Conservation (phyloP, 2,797 vertebrate genomes). For the Falco columbarius region DNA sequence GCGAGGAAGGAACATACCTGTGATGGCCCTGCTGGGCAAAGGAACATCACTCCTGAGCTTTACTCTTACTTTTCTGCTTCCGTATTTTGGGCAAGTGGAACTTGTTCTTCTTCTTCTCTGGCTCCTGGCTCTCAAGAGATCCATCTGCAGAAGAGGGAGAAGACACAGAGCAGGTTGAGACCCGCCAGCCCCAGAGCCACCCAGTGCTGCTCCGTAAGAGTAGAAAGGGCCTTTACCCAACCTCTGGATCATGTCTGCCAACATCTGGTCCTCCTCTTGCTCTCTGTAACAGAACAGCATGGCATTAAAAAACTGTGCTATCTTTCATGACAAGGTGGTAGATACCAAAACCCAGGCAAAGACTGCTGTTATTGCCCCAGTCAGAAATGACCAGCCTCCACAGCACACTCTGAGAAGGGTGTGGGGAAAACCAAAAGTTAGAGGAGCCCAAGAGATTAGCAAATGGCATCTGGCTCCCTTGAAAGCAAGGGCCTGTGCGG, state of each 20-base stretch:
- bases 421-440: background rate
- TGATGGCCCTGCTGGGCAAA: background rate
- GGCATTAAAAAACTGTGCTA: background rate
- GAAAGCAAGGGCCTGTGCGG: background rate
- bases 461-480: background rate
- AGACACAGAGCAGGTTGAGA: background rate
- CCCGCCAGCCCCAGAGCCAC: background rate
- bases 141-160: constrained; percentile 42
- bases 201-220: background rate
- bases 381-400: background rate
- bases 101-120: constrained; percentile 69
- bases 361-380: background rate
- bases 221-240: constrained; percentile 79
- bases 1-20: background rate
- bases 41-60: constrained; percentile 9
- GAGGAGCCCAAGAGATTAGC: background rate
- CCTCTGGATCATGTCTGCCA: constrained; percentile 90
- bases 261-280: constrained; percentile 89
- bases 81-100: constrained; percentile 66
- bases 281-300: constrained; percentile 80
- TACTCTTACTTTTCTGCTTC: constrained; percentile 67
- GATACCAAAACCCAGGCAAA: background rate
- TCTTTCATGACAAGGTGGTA: background rate
- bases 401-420: background rate
- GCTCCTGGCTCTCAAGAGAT: constrained; percentile 38